A percentile compares a stretch with the other conserved stretches of the same genome.
phyloP scores from a whole-genome alignment of 2,113 vertebrate genomes.

The Pardalotus punctatus region DNA sequence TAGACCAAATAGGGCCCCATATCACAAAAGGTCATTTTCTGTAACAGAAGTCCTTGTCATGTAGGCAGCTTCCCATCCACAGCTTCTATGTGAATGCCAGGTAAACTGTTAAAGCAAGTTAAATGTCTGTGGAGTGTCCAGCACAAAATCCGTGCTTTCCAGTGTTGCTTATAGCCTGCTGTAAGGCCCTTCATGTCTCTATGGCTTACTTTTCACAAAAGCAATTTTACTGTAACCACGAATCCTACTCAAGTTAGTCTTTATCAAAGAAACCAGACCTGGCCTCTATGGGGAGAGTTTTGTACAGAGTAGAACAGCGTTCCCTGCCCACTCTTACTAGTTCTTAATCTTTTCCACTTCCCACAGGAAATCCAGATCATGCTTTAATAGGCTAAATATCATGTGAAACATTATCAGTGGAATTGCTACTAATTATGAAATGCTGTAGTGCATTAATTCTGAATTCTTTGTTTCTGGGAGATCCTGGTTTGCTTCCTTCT shows the following conservation, averaged over 20 bases:
- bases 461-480: not conserved
- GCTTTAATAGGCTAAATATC: not conserved
- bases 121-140: not conserved
- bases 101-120: not conserved
- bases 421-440: not conserved
- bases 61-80: not conserved
- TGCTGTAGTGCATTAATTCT: not conserved
- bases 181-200: not conserved
- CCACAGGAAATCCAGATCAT: not conserved
- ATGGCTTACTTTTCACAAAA: not conserved
- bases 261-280: not conserved
- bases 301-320: not conserved
- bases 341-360: not conserved
- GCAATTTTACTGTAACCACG: not conserved
- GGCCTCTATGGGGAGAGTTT: not conserved
- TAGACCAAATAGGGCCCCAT: not conserved
- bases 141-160: not conserved
- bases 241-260: not conserved
- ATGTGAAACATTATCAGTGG: not conserved
- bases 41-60: not conserved
- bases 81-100: not conserved
- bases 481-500: not conserved
- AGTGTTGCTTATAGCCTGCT: not conserved
- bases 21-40: not conserved
- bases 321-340: not conserved